Evolutionary conservation across 2,888 invertebrate species (phyloP), one percentile per base, ranked within the genome.

Genomic region (Meandrusa payeni): DNA sequence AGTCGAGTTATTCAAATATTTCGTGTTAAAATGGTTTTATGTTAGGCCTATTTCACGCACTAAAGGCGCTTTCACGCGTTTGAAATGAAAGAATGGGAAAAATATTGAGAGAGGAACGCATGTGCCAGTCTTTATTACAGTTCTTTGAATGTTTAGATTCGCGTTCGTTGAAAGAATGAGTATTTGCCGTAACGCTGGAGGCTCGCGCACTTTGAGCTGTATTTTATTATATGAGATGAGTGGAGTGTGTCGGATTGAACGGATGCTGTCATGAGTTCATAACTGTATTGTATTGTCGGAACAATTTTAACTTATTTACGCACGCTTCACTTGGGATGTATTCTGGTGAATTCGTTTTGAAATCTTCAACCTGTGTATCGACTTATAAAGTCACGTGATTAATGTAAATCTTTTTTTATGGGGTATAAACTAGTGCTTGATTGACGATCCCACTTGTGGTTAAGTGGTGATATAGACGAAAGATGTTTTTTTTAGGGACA

Each of bases 71-170:
- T 45, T 39, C 44, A 39, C 23, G 29, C 28, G 41, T 34, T 33
- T 9, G 23, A 39, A 39, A 45, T 39, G 44, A 44, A 44, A 44
- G 44, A 44, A 44, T 44, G 38, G 38, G 3, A 22, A 32, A 36
- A 44, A 44, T 45, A 45, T 45, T 45, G 33, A 39, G 39, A 44
- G 39, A 23, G 44, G 15, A 44, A 40, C 24, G 39, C 44, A 45
- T 40, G 33, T 34, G 34, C 39, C 39, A 17, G 19, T 39, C 39
- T 39, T 45, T 45, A 45, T 45, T 45, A 45, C 39, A 29, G 28
- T 39, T 45, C 39, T 45, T 45, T 45, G 33, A 40, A 45, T 45
- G 39, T 45, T 45, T 39, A 45, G 44, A 45, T 29, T 28, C 33
- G 11, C 29, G 33, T 34, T 27, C 17, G 29, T n/a, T 42, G 31